Percentiles rank a stretch among this genome's conserved stretches.
Evolutionary conservation across 2,113 vertebrate species (phyloP).

Genomic region (Sorex fumeus): DNA sequence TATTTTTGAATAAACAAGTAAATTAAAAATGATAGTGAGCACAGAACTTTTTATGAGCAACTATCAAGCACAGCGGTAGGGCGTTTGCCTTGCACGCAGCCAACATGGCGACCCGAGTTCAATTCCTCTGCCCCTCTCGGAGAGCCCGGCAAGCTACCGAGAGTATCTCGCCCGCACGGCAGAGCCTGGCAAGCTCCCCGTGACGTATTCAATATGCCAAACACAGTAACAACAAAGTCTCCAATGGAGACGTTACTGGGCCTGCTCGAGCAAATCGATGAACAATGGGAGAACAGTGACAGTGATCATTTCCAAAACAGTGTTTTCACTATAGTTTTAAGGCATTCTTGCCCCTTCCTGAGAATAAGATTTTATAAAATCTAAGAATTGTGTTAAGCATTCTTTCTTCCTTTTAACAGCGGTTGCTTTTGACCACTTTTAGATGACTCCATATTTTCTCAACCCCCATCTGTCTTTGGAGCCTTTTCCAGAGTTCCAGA

Average conservation of each 20-base stretch:
- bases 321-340: neutral
- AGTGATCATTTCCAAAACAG: constrained; percentile 37
- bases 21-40: neutral
- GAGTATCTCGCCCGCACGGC: too few species aligned
- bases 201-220: too few species aligned
- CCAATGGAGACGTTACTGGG: too few species aligned
- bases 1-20: neutral
- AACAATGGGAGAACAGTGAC: too few species aligned
- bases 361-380: constrained; percentile 24
- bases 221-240: too few species aligned
- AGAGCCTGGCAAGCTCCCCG: too few species aligned
- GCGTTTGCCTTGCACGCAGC: too few species aligned
- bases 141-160: too few species aligned
- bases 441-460: neutral
- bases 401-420: neutral
- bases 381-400: neutral
- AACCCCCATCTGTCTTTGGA: neutral
- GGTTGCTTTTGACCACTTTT: neutral
- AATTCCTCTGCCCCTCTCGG: too few species aligned
- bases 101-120: too few species aligned
- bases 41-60: neutral
- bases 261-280: too few species aligned
- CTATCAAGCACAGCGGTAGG: too few species aligned
- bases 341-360: neutral
- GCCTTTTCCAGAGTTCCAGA: neutral